Percentiles rank a stretch among this genome's conserved stretches.
These are phyloP conservation scores for Clusia tigrina DNA, from an alignment of 2,888 invertebrate species.

Conservation along the genomic window DNA sequence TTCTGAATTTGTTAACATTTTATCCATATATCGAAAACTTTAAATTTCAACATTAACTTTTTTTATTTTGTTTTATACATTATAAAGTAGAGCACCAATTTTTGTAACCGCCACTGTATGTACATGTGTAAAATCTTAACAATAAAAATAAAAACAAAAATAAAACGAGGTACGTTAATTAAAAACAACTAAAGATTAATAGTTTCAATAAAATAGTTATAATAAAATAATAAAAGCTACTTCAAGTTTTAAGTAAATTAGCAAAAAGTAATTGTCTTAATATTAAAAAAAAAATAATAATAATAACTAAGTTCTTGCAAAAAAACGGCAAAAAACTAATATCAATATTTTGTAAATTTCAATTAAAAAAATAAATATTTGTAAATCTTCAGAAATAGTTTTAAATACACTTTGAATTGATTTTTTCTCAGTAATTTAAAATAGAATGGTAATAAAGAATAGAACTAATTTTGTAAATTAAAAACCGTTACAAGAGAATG, in stretches of 20 bases:
- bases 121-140: not conserved
- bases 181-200: not conserved
- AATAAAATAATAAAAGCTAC: not conserved
- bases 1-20: too few species aligned
- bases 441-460: too few species aligned
- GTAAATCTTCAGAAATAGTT: too few species aligned
- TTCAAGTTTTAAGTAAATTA: too few species aligned
- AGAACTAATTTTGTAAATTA: not conserved
- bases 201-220: not conserved
- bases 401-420: too few species aligned
- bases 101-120: conserved; percentile 1
- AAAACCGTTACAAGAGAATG: not conserved
- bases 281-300: not conserved
- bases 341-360: too few species aligned
- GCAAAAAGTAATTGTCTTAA: not conserved
- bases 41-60: not conserved
- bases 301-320: not conserved
- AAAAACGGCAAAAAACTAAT: too few species aligned
- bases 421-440: too few species aligned
- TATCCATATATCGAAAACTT: too few species aligned
- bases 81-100: not conserved
- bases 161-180: not conserved
- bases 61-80: not conserved
- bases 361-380: not conserved
- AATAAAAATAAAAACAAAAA: not conserved